A percentile compares a stretch with the other conserved stretches of the same genome.
phyloP scores from a whole-genome alignment of 1,140 invertebrate genomes.

The Ptiloglossa arizonensis region DNA sequence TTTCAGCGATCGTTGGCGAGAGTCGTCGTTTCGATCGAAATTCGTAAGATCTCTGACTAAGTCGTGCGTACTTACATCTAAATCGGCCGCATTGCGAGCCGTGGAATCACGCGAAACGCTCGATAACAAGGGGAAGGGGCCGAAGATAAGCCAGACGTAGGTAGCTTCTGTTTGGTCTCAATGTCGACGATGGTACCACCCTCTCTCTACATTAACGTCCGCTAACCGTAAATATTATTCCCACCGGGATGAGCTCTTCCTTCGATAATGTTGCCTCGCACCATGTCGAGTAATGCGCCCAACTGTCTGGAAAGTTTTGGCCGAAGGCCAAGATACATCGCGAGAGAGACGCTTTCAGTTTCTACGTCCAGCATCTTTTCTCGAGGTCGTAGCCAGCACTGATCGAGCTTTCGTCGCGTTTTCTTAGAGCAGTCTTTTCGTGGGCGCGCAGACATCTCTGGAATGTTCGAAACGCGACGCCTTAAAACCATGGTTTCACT shows the following conservation, averaged over 20 bases:
- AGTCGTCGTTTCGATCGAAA: too few relatives aligned
- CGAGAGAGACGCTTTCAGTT: conserved; percentile 46
- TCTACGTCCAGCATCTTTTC: conserved; percentile 31
- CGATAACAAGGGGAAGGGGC: conserved; percentile 7
- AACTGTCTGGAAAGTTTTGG: conserved; percentile 73
- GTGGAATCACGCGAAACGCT: neutral
- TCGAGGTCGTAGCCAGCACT: neutral
- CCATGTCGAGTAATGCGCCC: conserved; percentile 66
- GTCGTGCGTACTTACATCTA: neutral
- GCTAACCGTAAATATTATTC: conserved; percentile 65
- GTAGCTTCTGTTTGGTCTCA: conserved; percentile 53
- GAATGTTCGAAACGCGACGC: conserved; percentile 11
- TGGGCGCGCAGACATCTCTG: neutral
- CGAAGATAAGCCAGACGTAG: conserved; percentile 25
- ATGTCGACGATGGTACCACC: conserved; percentile 32
- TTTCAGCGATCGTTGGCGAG: too few relatives aligned
- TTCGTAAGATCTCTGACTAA: too few relatives aligned
- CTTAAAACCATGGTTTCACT: conserved; percentile 3
- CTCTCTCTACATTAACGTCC: conserved; percentile 34
- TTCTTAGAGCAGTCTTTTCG: neutral
- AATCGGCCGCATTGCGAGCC: neutral
- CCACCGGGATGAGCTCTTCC: conserved; percentile 39
- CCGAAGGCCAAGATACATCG: conserved; percentile 50
- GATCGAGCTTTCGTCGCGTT: conserved; percentile 40
- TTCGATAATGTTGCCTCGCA: conserved; percentile 52